Evolutionary conservation across 2,888 invertebrate genomes (phyloP), one percentile per base, ranked within the genome.

Genomic region (Lypha dubia): DNA sequence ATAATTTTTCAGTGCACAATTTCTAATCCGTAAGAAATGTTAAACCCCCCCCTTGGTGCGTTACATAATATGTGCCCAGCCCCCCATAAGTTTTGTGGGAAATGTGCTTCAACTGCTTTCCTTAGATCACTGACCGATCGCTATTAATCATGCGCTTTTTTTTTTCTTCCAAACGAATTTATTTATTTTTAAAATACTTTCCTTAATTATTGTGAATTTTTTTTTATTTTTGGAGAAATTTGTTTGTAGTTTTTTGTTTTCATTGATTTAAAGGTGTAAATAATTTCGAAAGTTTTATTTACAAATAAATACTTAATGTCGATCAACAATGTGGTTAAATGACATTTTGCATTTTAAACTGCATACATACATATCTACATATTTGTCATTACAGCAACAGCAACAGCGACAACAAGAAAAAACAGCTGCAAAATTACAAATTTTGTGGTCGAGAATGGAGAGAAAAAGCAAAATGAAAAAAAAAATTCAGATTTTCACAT

Each of bases 281-380:
- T 8, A 76, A 38, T 83, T 74, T 83, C 56, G 79, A 79, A 83
- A 79, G 83, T 83, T 63, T 83, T 68, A 62, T 62, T 79, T 35
- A 17, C n/a, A 67, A 68, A 32, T 44, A 13, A 46, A n/a, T n/a
- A 74, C 20, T 51, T 17, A 17, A 51, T 62, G 46, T 67, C 41
- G 22, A 17, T 17, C 17, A 51, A 13, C 41, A 63, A 22, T 63
- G 58, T 70, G 75, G 67, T 84, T 62, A 73, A 76, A 62, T 62
- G 60, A 80, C 70, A 83, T 75, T 76, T 75, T 58, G 46, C n/a
- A 67, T 51, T 11, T 60, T 38, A 68, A 63, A 51, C 62, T 24
- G 20, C 24, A 35, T n/a, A n/a, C n/a, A n/a, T n/a, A n/a, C n/a
- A n/a, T n/a, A n/a, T n/a, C n/a, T n/a, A n/a, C n/a, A n/a, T 9